Evolutionary conservation across 1,140 invertebrate genomes (phyloP).

Genomic region (Drosophila oshimai): DNA sequence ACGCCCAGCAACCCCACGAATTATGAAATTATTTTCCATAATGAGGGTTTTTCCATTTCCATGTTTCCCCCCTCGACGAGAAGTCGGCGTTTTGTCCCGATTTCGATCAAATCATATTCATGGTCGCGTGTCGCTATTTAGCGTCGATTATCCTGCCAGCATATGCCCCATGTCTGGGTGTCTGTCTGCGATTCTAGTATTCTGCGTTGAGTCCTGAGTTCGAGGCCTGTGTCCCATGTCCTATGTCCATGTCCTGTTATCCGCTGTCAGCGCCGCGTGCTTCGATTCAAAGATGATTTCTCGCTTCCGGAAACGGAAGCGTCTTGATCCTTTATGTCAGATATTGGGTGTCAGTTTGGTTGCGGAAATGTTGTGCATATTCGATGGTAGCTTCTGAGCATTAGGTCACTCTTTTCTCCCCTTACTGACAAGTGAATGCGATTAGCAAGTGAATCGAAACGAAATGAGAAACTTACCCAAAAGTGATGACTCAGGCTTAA

Average conservation of each 20-base stretch:
- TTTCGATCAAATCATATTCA: slow-evolving; percentile 64
- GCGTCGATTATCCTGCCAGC: slow-evolving; percentile 70
- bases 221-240: neutral
- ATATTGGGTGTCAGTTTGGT: slow-evolving; percentile 41
- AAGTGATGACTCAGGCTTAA: slow-evolving; percentile 10
- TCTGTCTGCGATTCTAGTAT: neutral
- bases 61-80: slow-evolving; percentile 35
- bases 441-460: slow-evolving; percentile 26
- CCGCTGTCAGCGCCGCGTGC: slow-evolving; percentile 48
- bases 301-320: slow-evolving; percentile 49
- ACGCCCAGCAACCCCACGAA: slow-evolving; percentile 48
- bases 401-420: neutral
- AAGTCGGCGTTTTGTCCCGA: slow-evolving; percentile 59
- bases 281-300: slow-evolving; percentile 55
- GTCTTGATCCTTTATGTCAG: slow-evolving; percentile 8
- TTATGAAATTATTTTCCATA: slow-evolving; percentile 79
- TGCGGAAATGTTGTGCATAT: slow-evolving; percentile 25
- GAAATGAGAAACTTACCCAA: neutral
- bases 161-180: slow-evolving; percentile 50
- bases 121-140: slow-evolving; percentile 77
- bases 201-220: neutral
- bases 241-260: slow-evolving; percentile 49
- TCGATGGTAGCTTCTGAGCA: neutral
- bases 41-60: slow-evolving; percentile 39
- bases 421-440: slow-evolving; percentile 1